phyloP scores from a whole-genome alignment of 2,113 vertebrate species.

The Cariama cristata region DNA sequence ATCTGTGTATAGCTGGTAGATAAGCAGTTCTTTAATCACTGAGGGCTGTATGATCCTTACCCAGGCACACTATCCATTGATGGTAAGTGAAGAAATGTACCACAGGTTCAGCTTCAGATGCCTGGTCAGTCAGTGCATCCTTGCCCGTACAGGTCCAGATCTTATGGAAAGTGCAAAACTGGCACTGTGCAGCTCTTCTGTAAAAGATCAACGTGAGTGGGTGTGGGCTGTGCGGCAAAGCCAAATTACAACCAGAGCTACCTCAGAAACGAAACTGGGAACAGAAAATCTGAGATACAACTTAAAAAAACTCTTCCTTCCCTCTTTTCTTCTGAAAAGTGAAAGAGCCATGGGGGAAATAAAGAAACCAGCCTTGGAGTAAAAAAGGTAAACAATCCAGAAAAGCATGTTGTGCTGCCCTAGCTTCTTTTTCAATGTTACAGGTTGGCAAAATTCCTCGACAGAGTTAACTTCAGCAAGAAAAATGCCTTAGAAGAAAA shows the following conservation, averaged over 20 bases:
- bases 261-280: background rate
- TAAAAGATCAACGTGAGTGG: background rate
- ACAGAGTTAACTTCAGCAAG: background rate
- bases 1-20: background rate
- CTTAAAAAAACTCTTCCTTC: background rate
- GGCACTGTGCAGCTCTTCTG: background rate
- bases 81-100: background rate
- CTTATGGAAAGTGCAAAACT: background rate
- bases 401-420: background rate
- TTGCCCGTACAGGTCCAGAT: fast-evolving
- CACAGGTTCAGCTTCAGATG: background rate
- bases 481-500: background rate
- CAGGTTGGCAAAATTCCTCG: background rate
- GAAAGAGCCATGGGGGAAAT: background rate
- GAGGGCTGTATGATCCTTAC: background rate
- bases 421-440: background rate
- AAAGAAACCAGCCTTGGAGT: background rate
- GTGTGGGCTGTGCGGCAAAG: background rate
- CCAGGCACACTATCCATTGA: background rate
- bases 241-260: background rate
- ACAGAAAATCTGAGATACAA: background rate
- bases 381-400: background rate
- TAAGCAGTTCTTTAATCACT: background rate
- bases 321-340: background rate
- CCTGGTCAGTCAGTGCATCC: too few species aligned